Conservation (phyloP, 2,113 vertebrate genomes). For the Pomatorhinus ruficollis region DNA sequence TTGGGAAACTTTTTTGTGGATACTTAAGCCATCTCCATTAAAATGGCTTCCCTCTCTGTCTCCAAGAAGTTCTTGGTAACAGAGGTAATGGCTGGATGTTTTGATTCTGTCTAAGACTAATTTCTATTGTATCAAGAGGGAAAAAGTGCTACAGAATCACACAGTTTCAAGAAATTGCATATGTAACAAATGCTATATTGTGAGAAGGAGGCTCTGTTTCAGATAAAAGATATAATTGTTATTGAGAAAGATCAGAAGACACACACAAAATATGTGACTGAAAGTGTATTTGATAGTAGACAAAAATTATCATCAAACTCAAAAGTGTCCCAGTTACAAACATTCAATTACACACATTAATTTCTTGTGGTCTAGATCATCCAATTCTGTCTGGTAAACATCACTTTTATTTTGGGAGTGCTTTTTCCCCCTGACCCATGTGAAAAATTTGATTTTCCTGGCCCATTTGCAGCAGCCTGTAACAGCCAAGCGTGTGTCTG, state of each 20-base stretch:
- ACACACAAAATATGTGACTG: background rate
- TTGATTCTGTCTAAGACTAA: background rate
- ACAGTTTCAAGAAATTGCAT: background rate
- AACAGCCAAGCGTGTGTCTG: fast-evolving
- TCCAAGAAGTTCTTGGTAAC: background rate
- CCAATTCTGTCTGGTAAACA: background rate
- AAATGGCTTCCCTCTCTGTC: background rate
- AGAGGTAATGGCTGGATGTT: background rate
- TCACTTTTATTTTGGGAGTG: background rate
- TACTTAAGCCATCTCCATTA: background rate
- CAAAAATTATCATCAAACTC: background rate
- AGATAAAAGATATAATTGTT: background rate
- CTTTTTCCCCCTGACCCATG: background rate
- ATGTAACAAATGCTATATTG: background rate
- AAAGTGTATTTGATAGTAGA: background rate
- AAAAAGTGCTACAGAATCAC: background rate
- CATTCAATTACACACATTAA: background rate
- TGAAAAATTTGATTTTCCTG: background rate
- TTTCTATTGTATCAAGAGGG: background rate
- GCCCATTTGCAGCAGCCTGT: background rate
- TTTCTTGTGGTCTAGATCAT: background rate
- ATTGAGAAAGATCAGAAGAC: background rate
- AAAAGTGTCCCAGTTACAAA: background rate
- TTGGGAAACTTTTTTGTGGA: background rate
- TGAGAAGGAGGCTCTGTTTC: background rate